phyloP scores from a whole-genome alignment of 2,888 invertebrate genomes.

The Lithodes maja region DNA sequence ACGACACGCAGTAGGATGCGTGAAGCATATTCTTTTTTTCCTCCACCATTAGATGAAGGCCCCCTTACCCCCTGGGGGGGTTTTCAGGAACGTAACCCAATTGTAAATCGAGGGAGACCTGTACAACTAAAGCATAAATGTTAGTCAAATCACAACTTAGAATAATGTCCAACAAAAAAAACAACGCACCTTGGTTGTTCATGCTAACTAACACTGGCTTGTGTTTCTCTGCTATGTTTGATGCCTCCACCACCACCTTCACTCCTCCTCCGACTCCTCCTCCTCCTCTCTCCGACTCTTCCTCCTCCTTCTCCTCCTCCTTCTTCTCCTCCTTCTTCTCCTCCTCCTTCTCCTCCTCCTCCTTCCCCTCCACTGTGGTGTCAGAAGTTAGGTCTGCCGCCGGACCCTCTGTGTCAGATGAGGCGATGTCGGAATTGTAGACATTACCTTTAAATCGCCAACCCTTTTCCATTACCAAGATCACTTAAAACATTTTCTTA shows the following conservation, averaged over 20 bases:
- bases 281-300: not conserved
- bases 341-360: not conserved
- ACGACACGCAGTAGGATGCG: too few species aligned
- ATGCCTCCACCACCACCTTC: not conserved
- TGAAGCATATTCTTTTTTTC: too few species aligned
- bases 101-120: too few species aligned
- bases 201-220: not conserved
- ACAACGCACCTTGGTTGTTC: not conserved
- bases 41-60: too few species aligned
- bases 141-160: too few species aligned
- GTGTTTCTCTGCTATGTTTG: not conserved
- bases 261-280: constrained; percentile 1
- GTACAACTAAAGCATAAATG: too few species aligned
- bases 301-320: not conserved
- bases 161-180: not conserved
- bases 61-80: too few species aligned
- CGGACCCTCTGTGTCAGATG: not conserved
- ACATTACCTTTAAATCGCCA: too few species aligned
- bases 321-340: not conserved
- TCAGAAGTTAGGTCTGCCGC: not conserved
- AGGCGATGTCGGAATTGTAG: too few species aligned
- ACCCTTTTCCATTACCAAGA: too few species aligned
- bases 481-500: too few species aligned
- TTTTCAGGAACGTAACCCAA: too few species aligned
- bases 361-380: not conserved